Base-by-base conservation (phyloP, 2,113 vertebrate genomes). In the Rattus rattus region DNA sequence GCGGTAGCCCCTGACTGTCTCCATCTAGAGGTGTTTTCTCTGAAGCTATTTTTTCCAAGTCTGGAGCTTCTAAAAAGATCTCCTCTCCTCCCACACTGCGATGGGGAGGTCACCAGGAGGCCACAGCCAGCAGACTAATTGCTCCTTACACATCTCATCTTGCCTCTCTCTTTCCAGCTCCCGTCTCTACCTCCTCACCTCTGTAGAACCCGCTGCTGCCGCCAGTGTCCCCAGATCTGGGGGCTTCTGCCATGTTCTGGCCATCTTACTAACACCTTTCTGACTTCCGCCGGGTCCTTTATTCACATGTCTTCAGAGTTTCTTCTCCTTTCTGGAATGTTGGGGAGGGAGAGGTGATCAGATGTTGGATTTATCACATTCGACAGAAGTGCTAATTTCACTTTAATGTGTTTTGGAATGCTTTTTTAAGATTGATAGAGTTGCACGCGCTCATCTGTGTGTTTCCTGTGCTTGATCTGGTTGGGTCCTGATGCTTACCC, bases 321-420 rank as follows among this genome's bases (percentile, higher is more conserved):
- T 76, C 33, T 94, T 70, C 69, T 92, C n/a, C 10, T 70, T 85
- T 89, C 33, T 87, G 26, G 67, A 30, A 1, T 83, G 83, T 72
- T 1, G 28, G 39, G 63, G 90, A 94, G 54, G 59, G 69, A 52
- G 36, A 92, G 39, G n/a, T 61, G 36, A 69, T 24, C 49, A 36
- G 2, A 1, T 81, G 67, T 80, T 69, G 17, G 16, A 47, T 63
- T 49, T 85, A 19, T 61, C 36, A 24, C 22, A 26, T 63, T 94
- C 72, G 65, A 19, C 28, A 49, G 89, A 39, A 95, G 76, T 33
- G 47, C 91, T 84, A 20, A 80, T 73, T 77, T 88, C 43, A 56
- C 75, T 80, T 79, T n/a, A 49, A 47, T 65, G 61, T 91, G 67
- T 90, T 94, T 63, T 73, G 81, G 76, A 85, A 69, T 69, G 61